Percentiles rank a stretch among this genome's conserved stretches.
Conservation (phyloP, 2,888 invertebrate species). For the Athalia cordata region DNA sequence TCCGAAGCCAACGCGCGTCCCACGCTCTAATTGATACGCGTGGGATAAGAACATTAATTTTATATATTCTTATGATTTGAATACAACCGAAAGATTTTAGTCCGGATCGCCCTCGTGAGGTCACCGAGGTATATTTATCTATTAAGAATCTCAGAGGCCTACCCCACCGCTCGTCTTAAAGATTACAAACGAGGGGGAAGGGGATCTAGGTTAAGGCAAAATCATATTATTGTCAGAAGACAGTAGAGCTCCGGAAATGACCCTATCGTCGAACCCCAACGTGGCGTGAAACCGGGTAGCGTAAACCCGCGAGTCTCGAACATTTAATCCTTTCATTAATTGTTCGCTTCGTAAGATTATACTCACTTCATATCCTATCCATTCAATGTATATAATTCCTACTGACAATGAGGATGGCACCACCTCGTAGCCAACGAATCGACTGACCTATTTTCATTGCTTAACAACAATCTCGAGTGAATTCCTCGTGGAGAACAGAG, state of each 20-base stretch:
- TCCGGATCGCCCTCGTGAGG: constrained; percentile 32
- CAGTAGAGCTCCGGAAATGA: constrained; percentile 9
- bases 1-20: not conserved
- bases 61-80: constrained; percentile 27
- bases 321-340: constrained; percentile 11
- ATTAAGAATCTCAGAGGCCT: constrained; percentile 9
- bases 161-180: constrained; percentile 3
- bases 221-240: constrained; percentile 26
- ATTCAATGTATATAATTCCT: not conserved
- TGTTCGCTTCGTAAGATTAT: not conserved
- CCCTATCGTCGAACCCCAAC: not conserved
- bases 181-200: not conserved
- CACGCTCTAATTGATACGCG: constrained; percentile 1
- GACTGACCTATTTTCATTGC: constrained; percentile 21
- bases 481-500: not conserved
- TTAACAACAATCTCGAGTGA: not conserved
- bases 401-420: constrained; percentile 21
- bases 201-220: constrained; percentile 39
- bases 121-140: constrained; percentile 40
- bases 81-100: constrained; percentile 30
- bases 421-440: not conserved
- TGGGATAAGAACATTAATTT: not conserved
- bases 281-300: not conserved
- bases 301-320: too few relatives aligned
- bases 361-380: not conserved